These are phyloP conservation scores for Hirtodrosophila duncani DNA, from an alignment of 2,888 invertebrate genomes.

Conservation along the genomic window DNA sequence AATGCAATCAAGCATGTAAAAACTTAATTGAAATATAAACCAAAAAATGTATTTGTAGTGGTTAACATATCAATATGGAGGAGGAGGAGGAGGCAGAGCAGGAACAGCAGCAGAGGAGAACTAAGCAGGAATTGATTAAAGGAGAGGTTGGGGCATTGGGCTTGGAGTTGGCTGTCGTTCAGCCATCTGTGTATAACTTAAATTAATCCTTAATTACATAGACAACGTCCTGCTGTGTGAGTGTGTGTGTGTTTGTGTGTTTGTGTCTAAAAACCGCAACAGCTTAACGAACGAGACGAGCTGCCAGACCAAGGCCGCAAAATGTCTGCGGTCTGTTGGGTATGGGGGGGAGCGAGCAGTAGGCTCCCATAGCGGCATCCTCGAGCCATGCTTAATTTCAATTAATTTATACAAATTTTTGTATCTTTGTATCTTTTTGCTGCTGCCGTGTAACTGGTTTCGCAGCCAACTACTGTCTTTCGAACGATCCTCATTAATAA, in stretches of 20 bases:
- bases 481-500: slow-evolving; percentile 54
- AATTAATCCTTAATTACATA: slow-evolving; percentile 77
- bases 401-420: slow-evolving; percentile 72
- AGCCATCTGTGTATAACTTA: slow-evolving; percentile 56
- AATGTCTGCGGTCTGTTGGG: too few species aligned
- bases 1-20: slow-evolving; percentile 70
- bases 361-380: too few species aligned
- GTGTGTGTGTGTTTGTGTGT: too few species aligned
- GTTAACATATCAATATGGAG: slow-evolving; percentile 61
- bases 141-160: neutral
- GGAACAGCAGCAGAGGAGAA: neutral
- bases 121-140: slow-evolving; percentile 25
- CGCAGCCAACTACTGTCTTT: slow-evolving; percentile 36
- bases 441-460: slow-evolving; percentile 46
- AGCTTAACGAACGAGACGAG: slow-evolving; percentile 76
- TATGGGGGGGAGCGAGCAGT: too few species aligned
- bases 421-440: neutral
- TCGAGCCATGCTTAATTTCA: slow-evolving; percentile 76
- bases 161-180: neutral
- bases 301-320: slow-evolving; percentile 49
- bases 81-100: too few species aligned
- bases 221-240: slow-evolving; percentile 77
- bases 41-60: slow-evolving; percentile 59
- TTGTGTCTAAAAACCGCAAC: slow-evolving; percentile 58
- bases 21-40: slow-evolving; percentile 70